A percentile compares a stretch with the other conserved stretches of the same genome.
Evolutionary conservation across 2,888 invertebrate species (phyloP).

Genomic region (Trachelus tabidus): DNA sequence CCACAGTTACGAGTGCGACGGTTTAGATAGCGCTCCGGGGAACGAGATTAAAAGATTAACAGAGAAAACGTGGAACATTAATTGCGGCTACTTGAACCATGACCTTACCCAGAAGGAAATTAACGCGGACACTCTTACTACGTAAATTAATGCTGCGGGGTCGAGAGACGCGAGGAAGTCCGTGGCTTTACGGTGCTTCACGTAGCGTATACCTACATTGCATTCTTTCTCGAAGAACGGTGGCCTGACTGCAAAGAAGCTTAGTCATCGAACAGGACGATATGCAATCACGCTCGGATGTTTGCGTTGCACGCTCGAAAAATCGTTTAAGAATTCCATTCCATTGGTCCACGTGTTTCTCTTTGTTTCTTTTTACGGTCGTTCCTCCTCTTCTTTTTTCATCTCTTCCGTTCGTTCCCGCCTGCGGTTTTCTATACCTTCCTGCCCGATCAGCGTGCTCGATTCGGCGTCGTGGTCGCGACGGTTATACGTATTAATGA

Average conservation of each 20-base stretch:
- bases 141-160: not conserved
- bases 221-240: not conserved
- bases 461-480: not conserved
- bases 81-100: slow-evolving; percentile 38
- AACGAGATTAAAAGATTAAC: slow-evolving; percentile 39
- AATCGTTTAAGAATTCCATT: not conserved
- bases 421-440: not conserved
- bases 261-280: not conserved
- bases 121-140: not conserved
- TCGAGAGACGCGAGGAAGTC: not conserved
- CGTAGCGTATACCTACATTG: not conserved
- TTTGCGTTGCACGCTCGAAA: not conserved
- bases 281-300: not conserved
- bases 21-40: slow-evolving; percentile 34
- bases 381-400: not conserved
- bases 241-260: not conserved
- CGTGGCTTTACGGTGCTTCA: not conserved
- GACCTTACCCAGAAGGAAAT: slow-evolving; percentile 26
- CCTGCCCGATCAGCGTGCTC: not conserved
- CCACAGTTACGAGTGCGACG: slow-evolving; percentile 35
- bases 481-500: not conserved
- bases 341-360: not conserved
- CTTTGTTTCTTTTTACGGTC: not conserved
- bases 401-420: not conserved
- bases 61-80: slow-evolving; percentile 36